Evolutionary conservation across 2,113 vertebrate species (phyloP).

Genomic region (Lota lota): DNA sequence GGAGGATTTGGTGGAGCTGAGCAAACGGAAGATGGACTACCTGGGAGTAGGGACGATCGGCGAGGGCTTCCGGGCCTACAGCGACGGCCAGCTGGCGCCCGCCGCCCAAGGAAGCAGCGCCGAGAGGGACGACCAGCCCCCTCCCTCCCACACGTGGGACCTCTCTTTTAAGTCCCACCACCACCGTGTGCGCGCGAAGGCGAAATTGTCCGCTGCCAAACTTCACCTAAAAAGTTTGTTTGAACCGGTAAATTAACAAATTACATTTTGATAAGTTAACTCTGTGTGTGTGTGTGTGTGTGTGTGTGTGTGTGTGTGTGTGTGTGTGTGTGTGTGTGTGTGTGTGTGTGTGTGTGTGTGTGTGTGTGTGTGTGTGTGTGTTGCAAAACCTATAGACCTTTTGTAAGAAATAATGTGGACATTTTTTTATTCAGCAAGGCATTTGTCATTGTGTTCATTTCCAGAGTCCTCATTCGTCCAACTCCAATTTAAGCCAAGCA

Average conservation of each 20-base stretch:
- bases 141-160: background rate
- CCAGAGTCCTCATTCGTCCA: slow-evolving; percentile 67
- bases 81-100: slow-evolving; percentile 68
- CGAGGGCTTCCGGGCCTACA: slow-evolving; percentile 71
- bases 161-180: slow-evolving; percentile 20
- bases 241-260: slow-evolving; percentile 55
- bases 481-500: slow-evolving; percentile 52
- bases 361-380: too few relatives aligned
- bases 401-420: too few relatives aligned
- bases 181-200: slow-evolving; percentile 29
- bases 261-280: background rate
- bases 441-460: slow-evolving; percentile 31
- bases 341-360: too few relatives aligned
- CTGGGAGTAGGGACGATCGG: slow-evolving; percentile 45
- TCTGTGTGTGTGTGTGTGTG: too few relatives aligned
- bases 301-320: too few relatives aligned
- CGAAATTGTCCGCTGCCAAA: slow-evolving; percentile 62
- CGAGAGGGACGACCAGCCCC: background rate
- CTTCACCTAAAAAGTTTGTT: slow-evolving; percentile 74
- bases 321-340: too few relatives aligned
- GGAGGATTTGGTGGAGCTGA: slow-evolving; percentile 51
- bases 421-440: background rate
- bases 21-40: slow-evolving; percentile 24
- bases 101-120: slow-evolving; percentile 24
- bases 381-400: too few relatives aligned